phyloP scores from a whole-genome alignment of 64 coral and sea anemone species.

The Acropora tenuis region DNA sequence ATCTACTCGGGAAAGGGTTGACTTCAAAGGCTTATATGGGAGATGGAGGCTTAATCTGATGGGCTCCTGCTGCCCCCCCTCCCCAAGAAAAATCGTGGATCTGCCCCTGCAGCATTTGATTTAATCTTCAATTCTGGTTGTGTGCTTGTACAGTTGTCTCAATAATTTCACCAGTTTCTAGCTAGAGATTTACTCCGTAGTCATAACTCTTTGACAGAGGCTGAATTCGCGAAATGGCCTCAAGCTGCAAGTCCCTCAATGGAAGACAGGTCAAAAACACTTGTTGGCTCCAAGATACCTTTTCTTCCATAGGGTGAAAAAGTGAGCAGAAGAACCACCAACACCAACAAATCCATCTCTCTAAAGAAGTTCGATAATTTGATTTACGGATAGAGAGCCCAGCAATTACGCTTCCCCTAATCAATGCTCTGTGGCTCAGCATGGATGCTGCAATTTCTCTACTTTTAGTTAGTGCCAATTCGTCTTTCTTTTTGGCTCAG shows the following conservation, averaged over 20 bases:
- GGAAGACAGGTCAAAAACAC: not conserved
- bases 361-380: conserved; percentile 7
- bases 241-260: not conserved
- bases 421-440: not conserved
- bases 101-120: no score
- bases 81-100: no score
- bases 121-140: no score
- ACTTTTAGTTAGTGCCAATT: no score
- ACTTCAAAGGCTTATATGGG: no score
- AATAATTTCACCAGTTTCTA: no score
- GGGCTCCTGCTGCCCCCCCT: no score
- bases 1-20: no score
- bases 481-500: no score
- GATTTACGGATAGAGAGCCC: not conserved
- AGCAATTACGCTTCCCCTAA: not conserved
- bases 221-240: not conserved
- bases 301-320: conserved; percentile 13
- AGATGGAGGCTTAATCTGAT: no score
- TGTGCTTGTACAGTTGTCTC: no score
- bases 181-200: no score
- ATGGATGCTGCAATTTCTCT: not conserved
- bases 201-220: not conserved
- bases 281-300: not conserved
- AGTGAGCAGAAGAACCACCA: not conserved
- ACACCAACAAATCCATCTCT: conserved; percentile 9